Percentiles rank a stretch among this genome's conserved stretches.
These are phyloP conservation scores for Hemicentrotus pulcherrimus DNA, from an alignment of 35 echinoderm and acorn worm genomes.

Conservation along the genomic window DNA sequence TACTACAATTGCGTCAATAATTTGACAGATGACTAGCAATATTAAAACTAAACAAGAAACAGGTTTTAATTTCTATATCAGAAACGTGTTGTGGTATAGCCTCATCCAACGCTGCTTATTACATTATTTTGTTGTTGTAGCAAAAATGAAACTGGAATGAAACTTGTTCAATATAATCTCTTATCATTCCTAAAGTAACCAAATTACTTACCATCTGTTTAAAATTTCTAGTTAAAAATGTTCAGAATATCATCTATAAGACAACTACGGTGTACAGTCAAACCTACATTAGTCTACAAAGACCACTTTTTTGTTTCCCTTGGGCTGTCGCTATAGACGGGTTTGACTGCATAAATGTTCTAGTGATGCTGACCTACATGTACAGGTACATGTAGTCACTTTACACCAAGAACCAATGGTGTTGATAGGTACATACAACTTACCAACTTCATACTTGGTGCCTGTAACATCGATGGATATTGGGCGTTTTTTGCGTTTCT, in stretches of 20 bases:
- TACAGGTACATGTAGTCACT: neutral
- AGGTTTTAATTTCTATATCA: neutral
- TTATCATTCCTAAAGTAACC: neutral
- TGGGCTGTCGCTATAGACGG: too few species aligned
- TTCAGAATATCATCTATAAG: neutral
- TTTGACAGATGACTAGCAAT: too few species aligned
- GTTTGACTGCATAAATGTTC: neutral
- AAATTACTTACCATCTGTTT: neutral
- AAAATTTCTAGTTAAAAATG: neutral
- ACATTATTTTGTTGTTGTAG: neutral
- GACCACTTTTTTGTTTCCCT: too few species aligned
- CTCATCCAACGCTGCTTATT: neutral
- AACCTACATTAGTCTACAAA: too few species aligned
- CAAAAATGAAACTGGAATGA: too few species aligned
- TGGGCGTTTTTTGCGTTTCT: conserved; percentile 47
- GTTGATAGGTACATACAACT: conserved; percentile 47
- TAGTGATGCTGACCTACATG: too few species aligned
- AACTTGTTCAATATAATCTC: neutral
- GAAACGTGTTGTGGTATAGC: too few species aligned
- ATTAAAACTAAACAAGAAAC: too few species aligned
- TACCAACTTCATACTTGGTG: conserved; percentile 88
- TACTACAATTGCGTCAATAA: too few species aligned
- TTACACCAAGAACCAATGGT: neutral
- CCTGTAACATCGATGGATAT: conserved; percentile 74
- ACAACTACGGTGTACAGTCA: neutral